Evolutionary conservation across 2,888 invertebrate species (phyloP).

Genomic region (Alloscopus bannaensis): DNA sequence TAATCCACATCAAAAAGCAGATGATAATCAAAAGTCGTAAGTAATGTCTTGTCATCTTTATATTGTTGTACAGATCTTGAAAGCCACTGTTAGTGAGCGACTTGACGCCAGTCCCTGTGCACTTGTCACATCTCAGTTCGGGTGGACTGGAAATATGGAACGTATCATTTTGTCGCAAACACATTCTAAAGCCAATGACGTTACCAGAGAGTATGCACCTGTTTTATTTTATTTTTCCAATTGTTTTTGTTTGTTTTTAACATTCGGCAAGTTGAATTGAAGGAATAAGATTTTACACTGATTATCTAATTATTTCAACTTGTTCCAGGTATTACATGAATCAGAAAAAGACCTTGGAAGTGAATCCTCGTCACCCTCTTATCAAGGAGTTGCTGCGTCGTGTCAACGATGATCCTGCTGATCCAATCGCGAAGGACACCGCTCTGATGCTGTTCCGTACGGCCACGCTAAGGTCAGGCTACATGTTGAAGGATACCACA

Average conservation of each 20-base stretch:
- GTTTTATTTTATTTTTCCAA: conserved; percentile 31
- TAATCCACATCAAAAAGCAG: conserved; percentile 97
- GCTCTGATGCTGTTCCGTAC: conserved; percentile 93
- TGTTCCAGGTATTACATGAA: conserved; percentile 83
- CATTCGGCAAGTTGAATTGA: not conserved
- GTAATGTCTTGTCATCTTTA: conserved; percentile 65
- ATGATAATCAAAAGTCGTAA: conserved; percentile 89
- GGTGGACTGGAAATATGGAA: conserved; percentile 83
- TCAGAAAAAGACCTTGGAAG: conserved; percentile 97
- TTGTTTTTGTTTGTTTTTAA: conserved; percentile 26
- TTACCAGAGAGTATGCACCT: conserved; percentile 76
- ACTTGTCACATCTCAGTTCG: conserved; percentile 79
- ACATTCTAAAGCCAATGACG: conserved; percentile 79
- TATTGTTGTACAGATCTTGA: conserved; percentile 76
- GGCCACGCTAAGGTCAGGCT: conserved; percentile 96
- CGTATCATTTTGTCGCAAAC: conserved; percentile 80
- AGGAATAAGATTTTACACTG: too few relatives aligned
- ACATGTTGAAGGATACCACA: conserved; percentile 88
- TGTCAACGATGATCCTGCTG: conserved; percentile 86
- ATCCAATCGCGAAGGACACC: conserved; percentile 87
- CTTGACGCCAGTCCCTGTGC: conserved; percentile 80
- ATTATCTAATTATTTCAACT: not conserved
- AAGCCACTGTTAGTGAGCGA: conserved; percentile 79
- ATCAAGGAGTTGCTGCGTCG: conserved; percentile 92
- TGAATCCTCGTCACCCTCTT: conserved; percentile 97